phyloP scores from a whole-genome alignment of 2,888 invertebrate genomes.

The Harpagoxenus sublaevis region DNA sequence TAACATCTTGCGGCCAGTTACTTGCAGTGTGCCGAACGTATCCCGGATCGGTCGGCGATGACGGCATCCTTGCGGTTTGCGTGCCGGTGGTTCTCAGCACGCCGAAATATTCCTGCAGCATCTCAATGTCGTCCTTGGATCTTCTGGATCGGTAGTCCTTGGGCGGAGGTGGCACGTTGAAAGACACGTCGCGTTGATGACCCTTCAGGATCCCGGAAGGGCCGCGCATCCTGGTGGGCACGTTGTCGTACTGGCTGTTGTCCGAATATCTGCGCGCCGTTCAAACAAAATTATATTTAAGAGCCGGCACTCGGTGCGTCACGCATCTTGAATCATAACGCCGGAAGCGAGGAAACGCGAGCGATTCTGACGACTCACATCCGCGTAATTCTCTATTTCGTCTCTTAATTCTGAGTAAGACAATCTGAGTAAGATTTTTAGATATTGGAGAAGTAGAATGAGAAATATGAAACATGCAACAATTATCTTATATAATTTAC shows the following conservation, averaged over 20 bases:
- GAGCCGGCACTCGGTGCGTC: neutral
- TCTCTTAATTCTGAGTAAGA: neutral
- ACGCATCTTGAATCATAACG: constrained; percentile 27
- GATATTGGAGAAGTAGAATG: neutral
- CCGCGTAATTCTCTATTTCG: neutral
- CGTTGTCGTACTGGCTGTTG: constrained; percentile 85
- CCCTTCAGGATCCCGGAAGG: constrained; percentile 81
- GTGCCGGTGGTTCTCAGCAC: constrained; percentile 80
- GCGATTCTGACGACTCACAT: constrained; percentile 17
- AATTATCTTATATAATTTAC: neutral
- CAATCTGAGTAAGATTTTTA: too few species aligned
- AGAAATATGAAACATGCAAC: neutral
- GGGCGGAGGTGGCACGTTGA: constrained; percentile 80
- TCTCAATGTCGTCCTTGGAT: constrained; percentile 82
- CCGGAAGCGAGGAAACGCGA: constrained; percentile 7
- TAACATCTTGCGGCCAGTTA: constrained; percentile 88
- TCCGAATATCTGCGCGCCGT: constrained; percentile 80
- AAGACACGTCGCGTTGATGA: constrained; percentile 80
- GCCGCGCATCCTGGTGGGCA: constrained; percentile 82
- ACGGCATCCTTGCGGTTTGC: constrained; percentile 82
- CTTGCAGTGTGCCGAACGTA: constrained; percentile 91
- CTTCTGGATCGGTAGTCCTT: constrained; percentile 72
- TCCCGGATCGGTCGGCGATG: constrained; percentile 91
- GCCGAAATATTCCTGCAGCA: constrained; percentile 83
- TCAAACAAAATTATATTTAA: constrained; percentile 37